Conservation (phyloP, 2,113 vertebrate species). For the Corydoras sp. region DNA sequence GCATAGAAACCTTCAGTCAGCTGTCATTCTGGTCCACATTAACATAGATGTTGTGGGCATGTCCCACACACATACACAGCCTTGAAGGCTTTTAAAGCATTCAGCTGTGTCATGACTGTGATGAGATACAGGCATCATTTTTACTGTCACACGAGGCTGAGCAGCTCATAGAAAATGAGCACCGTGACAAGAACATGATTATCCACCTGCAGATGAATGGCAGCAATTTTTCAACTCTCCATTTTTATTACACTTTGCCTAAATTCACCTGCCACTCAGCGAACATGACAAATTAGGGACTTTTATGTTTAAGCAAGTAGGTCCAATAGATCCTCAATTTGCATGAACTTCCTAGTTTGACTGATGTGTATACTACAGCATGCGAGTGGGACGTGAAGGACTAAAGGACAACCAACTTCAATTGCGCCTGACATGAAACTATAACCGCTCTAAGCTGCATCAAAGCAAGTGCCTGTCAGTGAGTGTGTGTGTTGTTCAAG, state of each 20-base stretch:
- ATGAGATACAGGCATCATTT: conserved; percentile 37
- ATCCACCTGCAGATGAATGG: conserved; percentile 41
- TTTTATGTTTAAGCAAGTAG: conserved; percentile 27
- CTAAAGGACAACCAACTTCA: too few relatives aligned
- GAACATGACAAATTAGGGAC: conserved; percentile 22
- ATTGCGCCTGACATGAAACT: too few relatives aligned
- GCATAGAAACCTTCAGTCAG: too few relatives aligned
- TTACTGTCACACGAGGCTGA: conserved; percentile 17
- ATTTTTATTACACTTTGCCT: conserved; percentile 13
- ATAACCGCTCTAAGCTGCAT: not conserved
- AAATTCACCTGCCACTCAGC: conserved; percentile 39
- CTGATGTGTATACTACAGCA: not conserved
- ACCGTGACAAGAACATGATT: conserved; percentile 37
- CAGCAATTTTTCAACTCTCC: conserved; percentile 34
- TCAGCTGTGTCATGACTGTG: conserved; percentile 31
- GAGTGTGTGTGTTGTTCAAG: too few relatives aligned
- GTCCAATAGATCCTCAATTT: conserved; percentile 28
- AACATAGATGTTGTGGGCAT: not conserved
- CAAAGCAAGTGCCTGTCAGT: not conserved
- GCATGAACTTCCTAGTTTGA: conserved; percentile 8
- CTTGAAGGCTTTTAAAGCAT: conserved; percentile 15
- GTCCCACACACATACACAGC: not conserved
- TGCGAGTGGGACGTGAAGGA: too few relatives aligned
- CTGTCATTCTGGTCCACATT: conserved; percentile 3
- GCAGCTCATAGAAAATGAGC: conserved; percentile 35